Base-by-base conservation (phyloP, 2,113 vertebrate genomes). In the Gymnarchus niloticus region DNA sequence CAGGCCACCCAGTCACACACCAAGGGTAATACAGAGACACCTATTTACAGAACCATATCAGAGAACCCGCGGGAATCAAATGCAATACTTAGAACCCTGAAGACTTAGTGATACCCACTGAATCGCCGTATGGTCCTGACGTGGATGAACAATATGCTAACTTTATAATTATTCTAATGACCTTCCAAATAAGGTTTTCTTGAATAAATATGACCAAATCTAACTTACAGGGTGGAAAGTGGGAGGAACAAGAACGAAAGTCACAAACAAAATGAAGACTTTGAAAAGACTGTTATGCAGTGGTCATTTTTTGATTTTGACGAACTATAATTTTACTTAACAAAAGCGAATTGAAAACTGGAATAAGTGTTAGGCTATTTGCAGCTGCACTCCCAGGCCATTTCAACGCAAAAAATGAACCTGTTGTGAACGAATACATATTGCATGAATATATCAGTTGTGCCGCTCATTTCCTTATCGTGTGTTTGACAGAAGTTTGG, bases 1-100 rank as follows among this genome's bases (percentile, higher is more conserved):
- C n/a, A 37, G 65, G 14, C 28, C 33, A 69, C 12, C 17, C 3
- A 73, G 65, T 41, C 65, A 41, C 33, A 73, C 33, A 73, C 65
- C 65, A 73, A 73, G 65, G 65, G 65, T 33, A 73, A 73, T 41
- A 37, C 65, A 73, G 65, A 73, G 65, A 73, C 65, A 33, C 65
- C 19, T 28, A 73, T 73, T 73, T 33, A 73, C 65, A 28, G 33
- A 41, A 33, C n/a, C n/a, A n/a, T n/a, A n/a, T n/a, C n/a, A n/a
- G n/a, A n/a, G n/a, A 65, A 65, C 25, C 59, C 59, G n/a, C 23
- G n/a, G 25, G 19, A 73, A 28, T 10, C 33, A 69, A 41, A 73
- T 33, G 33, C 28, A 4, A 41, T 28, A 73, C 28, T 65, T 65
- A 28, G 61, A 65, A 37, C 25, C 51, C 10, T 54, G 52, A 9